Evolutionary conservation across 2,797 vertebrate genomes (phyloP), one percentile per base, ranked within the genome.

Genomic region (Lateolabrax maculatus): DNA sequence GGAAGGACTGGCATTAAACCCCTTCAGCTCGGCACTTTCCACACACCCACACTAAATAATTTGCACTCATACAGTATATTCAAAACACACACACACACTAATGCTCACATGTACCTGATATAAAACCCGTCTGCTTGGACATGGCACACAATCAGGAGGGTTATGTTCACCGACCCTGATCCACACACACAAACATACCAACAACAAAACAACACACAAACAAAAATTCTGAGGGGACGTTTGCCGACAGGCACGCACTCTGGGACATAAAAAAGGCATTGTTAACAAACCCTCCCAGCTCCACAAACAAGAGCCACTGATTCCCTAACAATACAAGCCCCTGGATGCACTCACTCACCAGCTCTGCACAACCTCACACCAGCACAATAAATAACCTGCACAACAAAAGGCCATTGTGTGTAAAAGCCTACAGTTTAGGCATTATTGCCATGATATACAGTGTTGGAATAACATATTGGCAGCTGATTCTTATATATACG

Each of bases 401-500:
- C 87, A 92, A 94, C 93, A 94, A 95, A 94, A 92, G 93, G 86
- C 91, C 85, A 93, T 93, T 95, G 92, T 94, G 90, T 90, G 84
- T 86, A 85, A 91, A 90, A 91, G 88, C 90, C 89, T 81, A 84
- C 89, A 90, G 92, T 91, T 93, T 92, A 90, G 81, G 80, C 84
- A 85, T 92, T 89, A 93, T 75, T 86, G 88, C 89, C 74, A 81
- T 93, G 89, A 93, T 89, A 89, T 92, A 93, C 87, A 86, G 85
- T 85, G 78, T 68, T 84, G 80, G 75, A 85, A 89, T 86, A 89
- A 89, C 85, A 86, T 90, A 93, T 89, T 87, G 89, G 81, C 92
- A 90, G 87, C 79, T 61, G 53, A 78, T 81, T 63, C 77, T 86
- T 85, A 87, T 87, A 86, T 84, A 86, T 84, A 85, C 62, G 68